Conservation (phyloP, 2,888 invertebrate species). For the Trachelus iudaicus region DNA sequence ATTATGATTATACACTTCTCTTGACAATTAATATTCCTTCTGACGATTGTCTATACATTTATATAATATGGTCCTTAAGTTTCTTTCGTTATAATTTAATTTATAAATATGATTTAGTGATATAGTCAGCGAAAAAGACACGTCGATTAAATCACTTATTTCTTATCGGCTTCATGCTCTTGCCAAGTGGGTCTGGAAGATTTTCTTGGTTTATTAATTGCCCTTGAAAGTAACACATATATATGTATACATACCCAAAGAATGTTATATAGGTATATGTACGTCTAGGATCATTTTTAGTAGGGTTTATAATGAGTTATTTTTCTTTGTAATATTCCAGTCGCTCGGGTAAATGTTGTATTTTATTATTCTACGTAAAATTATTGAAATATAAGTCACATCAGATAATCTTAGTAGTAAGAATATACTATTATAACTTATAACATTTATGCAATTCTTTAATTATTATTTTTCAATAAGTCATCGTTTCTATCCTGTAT, state of each 20-base stretch:
- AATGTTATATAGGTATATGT: background rate
- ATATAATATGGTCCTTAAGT: conserved; percentile 38
- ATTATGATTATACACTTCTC: background rate
- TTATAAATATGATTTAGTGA: conserved; percentile 2
- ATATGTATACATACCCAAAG: background rate
- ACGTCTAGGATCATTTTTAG: background rate
- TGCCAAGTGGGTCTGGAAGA: background rate
- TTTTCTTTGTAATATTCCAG: background rate
- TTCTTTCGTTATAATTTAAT: conserved; percentile 18
- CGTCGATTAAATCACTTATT: conserved; percentile 20
- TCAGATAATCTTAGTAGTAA: background rate
- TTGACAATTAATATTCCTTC: conserved; percentile 13
- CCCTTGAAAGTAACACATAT: background rate
- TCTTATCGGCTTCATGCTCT: background rate
- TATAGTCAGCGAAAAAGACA: conserved; percentile 27
- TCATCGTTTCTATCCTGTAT: background rate
- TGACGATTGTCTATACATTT: conserved; percentile 46
- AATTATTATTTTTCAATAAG: background rate
- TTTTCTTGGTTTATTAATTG: background rate
- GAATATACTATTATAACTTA: background rate
- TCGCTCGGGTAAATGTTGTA: background rate
- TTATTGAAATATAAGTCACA: background rate
- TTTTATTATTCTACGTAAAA: background rate
- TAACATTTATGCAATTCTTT: conserved; percentile 2
- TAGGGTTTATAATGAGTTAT: background rate